Percentiles rank a stretch among this genome's conserved stretches.
phyloP scores from a whole-genome alignment of 2,113 vertebrate genomes.

The Salvator merianae region DNA sequence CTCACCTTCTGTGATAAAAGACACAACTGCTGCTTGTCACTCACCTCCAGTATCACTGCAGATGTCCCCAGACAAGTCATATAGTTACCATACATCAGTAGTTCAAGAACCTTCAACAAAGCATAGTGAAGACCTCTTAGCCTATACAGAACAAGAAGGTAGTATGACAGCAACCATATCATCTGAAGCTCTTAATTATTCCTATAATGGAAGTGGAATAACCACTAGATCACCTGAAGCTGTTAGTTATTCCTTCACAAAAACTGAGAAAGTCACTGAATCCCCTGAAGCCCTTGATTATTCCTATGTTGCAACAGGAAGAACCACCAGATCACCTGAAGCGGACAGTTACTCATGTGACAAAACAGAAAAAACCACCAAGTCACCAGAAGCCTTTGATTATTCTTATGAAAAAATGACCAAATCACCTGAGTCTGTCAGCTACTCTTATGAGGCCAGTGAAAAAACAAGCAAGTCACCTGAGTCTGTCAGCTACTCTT shows the following conservation, averaged over 20 bases:
- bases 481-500: conserved; percentile 60
- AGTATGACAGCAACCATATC: conserved; percentile 55
- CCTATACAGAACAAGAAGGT: conserved; percentile 69
- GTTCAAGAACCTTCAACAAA: conserved; percentile 69
- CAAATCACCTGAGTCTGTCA: conserved; percentile 45
- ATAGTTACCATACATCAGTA: conserved; percentile 67
- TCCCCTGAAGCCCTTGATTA: conserved; percentile 64
- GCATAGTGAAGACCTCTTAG: conserved; percentile 65
- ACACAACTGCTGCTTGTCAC: conserved; percentile 20
- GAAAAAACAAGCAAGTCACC: conserved; percentile 59
- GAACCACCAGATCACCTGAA: conserved; percentile 24
- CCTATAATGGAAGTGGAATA: conserved; percentile 63
- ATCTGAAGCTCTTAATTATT: conserved; percentile 61
- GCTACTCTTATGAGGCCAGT: conserved; percentile 68
- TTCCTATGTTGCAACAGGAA: conserved; percentile 56
- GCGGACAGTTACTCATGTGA: conserved; percentile 61
- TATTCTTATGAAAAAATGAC: conserved; percentile 61
- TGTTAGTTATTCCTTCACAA: conserved; percentile 60
- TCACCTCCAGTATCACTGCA: conserved; percentile 67
- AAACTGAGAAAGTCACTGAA: conserved; percentile 48
- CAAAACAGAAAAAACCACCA: conserved; percentile 43
- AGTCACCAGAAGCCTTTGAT: conserved; percentile 53
- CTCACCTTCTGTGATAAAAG: conserved; percentile 61
- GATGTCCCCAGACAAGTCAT: conserved; percentile 64
- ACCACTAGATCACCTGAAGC: conserved; percentile 59